Evolutionary conservation across 2,113 vertebrate species (phyloP).

Genomic region (Laticauda colubrina): DNA sequence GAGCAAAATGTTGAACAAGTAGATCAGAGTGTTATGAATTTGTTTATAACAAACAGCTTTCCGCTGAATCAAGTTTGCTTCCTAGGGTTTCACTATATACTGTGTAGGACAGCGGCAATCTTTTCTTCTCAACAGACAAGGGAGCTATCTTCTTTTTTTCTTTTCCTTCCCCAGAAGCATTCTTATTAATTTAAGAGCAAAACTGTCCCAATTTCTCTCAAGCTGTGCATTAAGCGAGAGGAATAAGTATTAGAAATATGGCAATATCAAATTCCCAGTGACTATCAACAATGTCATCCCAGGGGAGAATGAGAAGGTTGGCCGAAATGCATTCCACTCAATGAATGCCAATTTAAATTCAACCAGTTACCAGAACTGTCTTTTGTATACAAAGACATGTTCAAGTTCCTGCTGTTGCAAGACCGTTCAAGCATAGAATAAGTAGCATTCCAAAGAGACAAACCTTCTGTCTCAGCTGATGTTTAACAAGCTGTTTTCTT

Average conservation of each 20-base stretch:
- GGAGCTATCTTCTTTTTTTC: neutral
- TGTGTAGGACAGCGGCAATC: conserved; percentile 62
- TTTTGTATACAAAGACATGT: conserved; percentile 60
- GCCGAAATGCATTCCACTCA: conserved; percentile 67
- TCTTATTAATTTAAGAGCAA: conserved; percentile 42
- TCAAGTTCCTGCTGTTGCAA: conserved; percentile 61
- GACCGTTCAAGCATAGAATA: conserved; percentile 68
- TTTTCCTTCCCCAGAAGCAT: neutral
- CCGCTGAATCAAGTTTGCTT: conserved; percentile 45
- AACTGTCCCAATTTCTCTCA: conserved; percentile 50
- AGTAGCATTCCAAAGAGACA: conserved; percentile 69
- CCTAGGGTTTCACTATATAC: conserved; percentile 47
- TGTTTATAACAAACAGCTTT: conserved; percentile 63
- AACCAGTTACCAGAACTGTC: conserved; percentile 50
- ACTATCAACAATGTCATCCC: conserved; percentile 54
- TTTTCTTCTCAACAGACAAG: conserved; percentile 55
- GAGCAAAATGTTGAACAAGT: conserved; percentile 61
- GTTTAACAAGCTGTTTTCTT: conserved; percentile 74
- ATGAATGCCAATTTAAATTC: conserved; percentile 69
- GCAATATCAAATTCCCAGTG: conserved; percentile 54
- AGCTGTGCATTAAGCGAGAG: conserved; percentile 40
- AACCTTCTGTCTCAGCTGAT: conserved; percentile 73
- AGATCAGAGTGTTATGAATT: conserved; percentile 64
- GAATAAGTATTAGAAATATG: conserved; percentile 49
- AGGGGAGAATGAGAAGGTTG: conserved; percentile 60